Base-by-base conservation (phyloP, 2,113 vertebrate genomes). In the Raja brachyura region DNA sequence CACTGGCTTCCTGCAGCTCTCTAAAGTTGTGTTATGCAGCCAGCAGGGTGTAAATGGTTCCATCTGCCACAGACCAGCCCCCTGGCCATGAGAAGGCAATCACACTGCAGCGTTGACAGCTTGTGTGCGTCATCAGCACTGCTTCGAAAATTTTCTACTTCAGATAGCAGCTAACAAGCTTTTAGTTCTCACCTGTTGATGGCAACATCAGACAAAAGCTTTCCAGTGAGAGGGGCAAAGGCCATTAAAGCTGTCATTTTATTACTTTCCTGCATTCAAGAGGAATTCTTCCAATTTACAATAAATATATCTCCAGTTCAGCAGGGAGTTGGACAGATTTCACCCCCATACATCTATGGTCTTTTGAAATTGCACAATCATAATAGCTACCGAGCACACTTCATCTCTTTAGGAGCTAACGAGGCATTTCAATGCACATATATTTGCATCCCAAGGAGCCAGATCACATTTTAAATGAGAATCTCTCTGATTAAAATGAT, bases 121-220 rank as follows among this genome's bases (percentile, higher is more conserved):
- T 59, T 79, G 78, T 86, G 93, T 94, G 75, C 81, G 93, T 85
- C 93, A 93, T 94, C 94, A 86, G 74, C 66, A 93, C 93, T 75
- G 90, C 73, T 94, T 93, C 90, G 93, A 93, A 93, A 92, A 94
- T 93, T 93, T 93, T 68, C 93, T 93, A 81, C 92, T 79, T 93
- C 48, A 93, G 93, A 93, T 73, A 83, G 93, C 93, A 93, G 85
- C 93, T 93, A 93, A 92, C 66, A 93, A 94, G 93, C 63, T 83
- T 90, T 93, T 93, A 79, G 73, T 94, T 93, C 76, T 94, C 93
- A 79, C 93, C 85, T 93, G 81, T 68, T 39, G 90, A 59, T 66
- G 93, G 94, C 81, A 93, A 85, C 25, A 85, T 61, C 81, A 28
- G 54, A 59, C 56, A 61, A 85, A 54, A 54, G 56, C 56, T 85